A percentile compares a stretch with the other conserved stretches of the same genome.
These are phyloP conservation scores for Ptilonorhynchus violaceus DNA, from an alignment of 2,113 vertebrate genomes.

Conservation along the genomic window DNA sequence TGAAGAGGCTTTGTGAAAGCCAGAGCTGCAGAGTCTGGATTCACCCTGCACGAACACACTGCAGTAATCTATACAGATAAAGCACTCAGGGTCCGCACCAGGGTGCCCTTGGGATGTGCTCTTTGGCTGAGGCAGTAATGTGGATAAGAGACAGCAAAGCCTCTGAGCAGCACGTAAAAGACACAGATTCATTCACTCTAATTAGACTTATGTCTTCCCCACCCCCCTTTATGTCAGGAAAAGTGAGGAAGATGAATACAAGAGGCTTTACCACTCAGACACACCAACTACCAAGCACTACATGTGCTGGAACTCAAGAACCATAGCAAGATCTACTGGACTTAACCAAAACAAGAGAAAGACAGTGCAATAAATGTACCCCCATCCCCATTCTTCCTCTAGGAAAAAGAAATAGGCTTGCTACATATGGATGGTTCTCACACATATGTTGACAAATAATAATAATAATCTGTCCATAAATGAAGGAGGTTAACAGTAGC, in stretches of 20 bases:
- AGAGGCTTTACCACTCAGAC: background rate
- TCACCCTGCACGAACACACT: background rate
- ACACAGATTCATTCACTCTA: background rate
- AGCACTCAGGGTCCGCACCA: background rate
- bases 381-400: background rate
- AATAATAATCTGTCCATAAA: background rate
- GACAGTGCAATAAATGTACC: background rate
- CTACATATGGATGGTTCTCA: background rate
- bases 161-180: background rate
- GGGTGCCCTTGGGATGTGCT: background rate
- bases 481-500: background rate
- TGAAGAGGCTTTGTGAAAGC: background rate
- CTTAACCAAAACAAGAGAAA: background rate
- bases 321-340: background rate
- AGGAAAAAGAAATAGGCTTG: background rate
- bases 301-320: background rate
- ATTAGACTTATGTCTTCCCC: conserved; percentile 6
- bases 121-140: background rate
- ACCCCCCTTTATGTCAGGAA: background rate
- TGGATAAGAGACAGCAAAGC: conserved; percentile 38
- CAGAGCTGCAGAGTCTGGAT: background rate
- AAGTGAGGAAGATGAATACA: background rate
- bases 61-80: background rate
- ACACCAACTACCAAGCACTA: background rate
- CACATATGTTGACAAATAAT: background rate